Base-by-base conservation (phyloP, 2,888 invertebrate species). In the Xylota segnis region DNA sequence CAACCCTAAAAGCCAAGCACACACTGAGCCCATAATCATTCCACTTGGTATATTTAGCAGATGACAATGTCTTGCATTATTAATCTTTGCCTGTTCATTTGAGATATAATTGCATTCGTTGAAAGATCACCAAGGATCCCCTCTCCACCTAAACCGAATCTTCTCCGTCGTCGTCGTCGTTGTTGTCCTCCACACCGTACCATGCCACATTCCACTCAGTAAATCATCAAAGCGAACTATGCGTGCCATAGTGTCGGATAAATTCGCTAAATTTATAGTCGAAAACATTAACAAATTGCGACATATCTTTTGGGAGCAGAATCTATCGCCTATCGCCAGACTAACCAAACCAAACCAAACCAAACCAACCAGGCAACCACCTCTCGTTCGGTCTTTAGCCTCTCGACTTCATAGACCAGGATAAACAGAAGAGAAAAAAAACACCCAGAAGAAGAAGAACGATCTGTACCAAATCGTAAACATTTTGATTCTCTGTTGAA, bases 231-330 rank as follows among this genome's bases (percentile, higher is more conserved):
- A 86, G 86, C 81, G 82, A 86, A 86, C 86, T 86, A 63, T 86
- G 81, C 86, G 82, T 86, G 82, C 86, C 81, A 76, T 54, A 77
- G 86, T 86, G 86, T 86, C 87, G 82, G 83, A 88, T 74, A 82
- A 83, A 82, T 87, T 83, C 79, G 83, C 68, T 81, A 84, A 88
- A 87, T 87, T 87, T 88, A 84, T 87, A 75, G 87, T 65, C 77
- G 79, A 88, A 87, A 88, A 87, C 88, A 81, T 87, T 88, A 87
- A 88, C 88, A 88, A 88, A 88, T 88, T 87, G 83, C 88, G 87
- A 88, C 88, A 88, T 52, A 77, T 81, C 81, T 87, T 87, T 88
- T 81, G 78, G 81, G 83, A 83, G 83, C 83, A 87, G 56, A 81
- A 82, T 86, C 86, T 86, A 86, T 86, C 72, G 86, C 72, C 81